Base-by-base conservation (phyloP, 2,888 invertebrate species). In the Diaphora mendica region DNA sequence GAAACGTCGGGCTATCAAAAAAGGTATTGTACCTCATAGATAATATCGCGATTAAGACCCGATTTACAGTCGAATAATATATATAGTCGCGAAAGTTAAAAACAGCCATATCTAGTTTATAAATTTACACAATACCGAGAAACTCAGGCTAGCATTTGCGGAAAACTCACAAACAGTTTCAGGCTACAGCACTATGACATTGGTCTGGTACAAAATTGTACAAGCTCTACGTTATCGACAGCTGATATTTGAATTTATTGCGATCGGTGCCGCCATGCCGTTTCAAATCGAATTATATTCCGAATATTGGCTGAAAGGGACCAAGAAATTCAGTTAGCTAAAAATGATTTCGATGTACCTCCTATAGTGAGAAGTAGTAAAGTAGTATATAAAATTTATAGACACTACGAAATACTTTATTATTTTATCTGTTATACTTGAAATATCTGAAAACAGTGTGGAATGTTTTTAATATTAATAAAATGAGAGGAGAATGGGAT, bases 281-380 rank as follows among this genome's bases (percentile, higher is more conserved):
- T 59, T 71, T 65, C 39, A 66, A 71, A 71, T 67, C 66, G 71
- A 71, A 59, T 71, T 71, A 71, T 59, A 64, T 71, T 48, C 71
- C 35, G 33, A 42, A 65, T 71, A 42, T 59, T 71, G 66, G 55
- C 66, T 66, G 39, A 55, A 66, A 59, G 66, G 66, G 26, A 71
- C 66, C 9, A 42, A 26, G 55, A 23, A 71, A 71, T 71, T 71
- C 55, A 42, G 51, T 71, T 71, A 70, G 30, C 70, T 64, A 70
- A 64, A 70, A 70, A 70, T 70, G 17, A 71, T 71, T 70, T 70
- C 35, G 15, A 51, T 70, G 33, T 65, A 70, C 30, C 42, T 64
- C 23, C 48, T 64, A 64, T 64, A 64, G 64, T 59, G 26, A 23
- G 33, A 23, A 23, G 35, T 35, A 64, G 35, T 64, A 23, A 64